Evolutionary conservation across 2,888 invertebrate species (phyloP), one percentile per base, ranked within the genome.

Genomic region (Peribatodes rhomboidaria): DNA sequence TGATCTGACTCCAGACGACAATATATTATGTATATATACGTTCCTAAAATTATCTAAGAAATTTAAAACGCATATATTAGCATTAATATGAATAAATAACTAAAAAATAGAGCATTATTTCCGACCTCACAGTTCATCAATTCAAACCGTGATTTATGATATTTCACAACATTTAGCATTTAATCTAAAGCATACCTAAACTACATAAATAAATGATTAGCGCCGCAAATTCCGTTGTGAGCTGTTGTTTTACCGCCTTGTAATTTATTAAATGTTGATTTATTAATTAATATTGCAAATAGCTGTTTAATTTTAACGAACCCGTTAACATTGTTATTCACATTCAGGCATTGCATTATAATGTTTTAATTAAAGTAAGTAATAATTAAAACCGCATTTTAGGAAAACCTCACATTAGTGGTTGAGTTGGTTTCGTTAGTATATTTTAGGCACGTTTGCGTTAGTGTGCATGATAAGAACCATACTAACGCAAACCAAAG

Each of bases 211-310:
- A 11, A 4, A 18, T 42, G 8, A 16, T 13, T 42, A 18, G 27
- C 0, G n/a, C 27, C 14, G 7, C 20, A 22, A 46, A 46, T 46
- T 27, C 46, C 13, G 35, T 35, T 46, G 22, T 6, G 20, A 27
- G 27, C 9, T 13, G 46, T 22, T 46, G 46, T 27, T 46, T 46
- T n/a, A 46, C n/a, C 46, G 46, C 46, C 22, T 7, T n/a, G 27
- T 27, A 44, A 20, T 46, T 22, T 22, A 46, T 13, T 46, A 8
- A 14, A 46, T 22, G 46, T 46, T 14, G 22, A 27, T 9, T 27
- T 8, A 46, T 46, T 27, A 46, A 46, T 46, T 46, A 46, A 46
- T 46, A n/a, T 27, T 14, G 27, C 27, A 46, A 27, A 46, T 46
- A n/a, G 4, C 20, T 11, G 46, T 27, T 46, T 46, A 22, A 27